Base-by-base conservation (phyloP, 2,113 vertebrate species). In the Charadrius vociferus region DNA sequence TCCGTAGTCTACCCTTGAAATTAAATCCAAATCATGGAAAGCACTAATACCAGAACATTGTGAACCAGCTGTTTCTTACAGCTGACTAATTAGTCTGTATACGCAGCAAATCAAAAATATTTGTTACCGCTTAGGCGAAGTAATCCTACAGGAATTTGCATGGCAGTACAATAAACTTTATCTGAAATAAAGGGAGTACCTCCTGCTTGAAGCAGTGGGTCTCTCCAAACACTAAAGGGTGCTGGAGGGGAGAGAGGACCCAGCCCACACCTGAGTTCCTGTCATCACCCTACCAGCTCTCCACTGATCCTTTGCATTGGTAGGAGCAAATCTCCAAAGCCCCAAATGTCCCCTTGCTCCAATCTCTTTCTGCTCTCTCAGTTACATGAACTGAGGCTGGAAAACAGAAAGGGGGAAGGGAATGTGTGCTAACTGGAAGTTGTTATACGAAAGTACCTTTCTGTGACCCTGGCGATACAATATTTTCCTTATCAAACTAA, bases 31-130 rank as follows among this genome's bases (percentile, higher is more conserved):
- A 97, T 71, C 80, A 91, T 43, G 62, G 86, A 95, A 96, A 92
- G 75, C 50, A 70, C 67, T 91, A 90, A 87, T 88, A 92, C 90
- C 93, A 88, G 88, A 97, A 97, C 92, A 91, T 19, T 92, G 75
- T 66, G 77, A 94, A 93, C 86, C 97, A 97, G 96, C 77, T 98
- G 93, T 97, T 94, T 97, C 86, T 95, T 96, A 93, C 75, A 96
- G 86, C 74, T 98, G 96, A 95, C 78, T 96, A 96, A 96, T 97
- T 97, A 91, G 63, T 81, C 83, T 89, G 81, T 91, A 85, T 90
- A 72, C 9, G 22, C 49, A 96, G 77, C 17, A 98, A 96, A 97
- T 95, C 21, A 97, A 94, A 94, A 97, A 91, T 93, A 96, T 94
- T 96, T 97, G 84, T 95, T 89, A 78, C 50, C 1, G 5, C 86